A percentile compares a stretch with the other conserved stretches of the same genome.
Conservation (phyloP, 2,888 invertebrate species). For the Merodon equestris region DNA sequence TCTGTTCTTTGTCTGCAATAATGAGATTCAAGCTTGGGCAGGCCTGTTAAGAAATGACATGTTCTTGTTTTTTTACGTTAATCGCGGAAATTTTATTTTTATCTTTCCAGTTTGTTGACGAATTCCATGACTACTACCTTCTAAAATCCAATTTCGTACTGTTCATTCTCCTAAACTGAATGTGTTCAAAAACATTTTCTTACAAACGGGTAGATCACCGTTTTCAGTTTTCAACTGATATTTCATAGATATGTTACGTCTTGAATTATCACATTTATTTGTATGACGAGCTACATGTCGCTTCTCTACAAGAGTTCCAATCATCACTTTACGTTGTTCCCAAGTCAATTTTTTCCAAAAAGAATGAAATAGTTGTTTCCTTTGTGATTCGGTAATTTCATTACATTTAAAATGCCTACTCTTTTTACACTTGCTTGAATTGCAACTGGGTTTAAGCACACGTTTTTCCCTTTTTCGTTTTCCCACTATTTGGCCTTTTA, state of each 20-base stretch:
- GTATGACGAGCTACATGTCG: conserved; percentile 16
- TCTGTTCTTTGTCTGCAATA: conserved; percentile 9
- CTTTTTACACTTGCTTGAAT: too few species aligned
- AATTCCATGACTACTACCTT: too few species aligned
- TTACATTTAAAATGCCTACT: too few species aligned
- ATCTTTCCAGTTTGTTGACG: conserved; percentile 8
- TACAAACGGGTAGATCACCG: too few species aligned
- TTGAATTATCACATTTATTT: conserved; percentile 27
- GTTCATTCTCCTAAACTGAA: too few species aligned
- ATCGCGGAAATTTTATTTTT: conserved; percentile 3
- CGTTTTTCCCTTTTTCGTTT: too few species aligned
- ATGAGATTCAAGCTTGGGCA: conserved; percentile 29
- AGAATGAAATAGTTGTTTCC: too few species aligned
- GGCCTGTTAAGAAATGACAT: conserved; percentile 17
- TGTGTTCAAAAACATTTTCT: too few species aligned
- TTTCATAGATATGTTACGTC: conserved; percentile 27
- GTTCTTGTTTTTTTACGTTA: conserved; percentile 20
- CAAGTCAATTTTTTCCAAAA: conserved; percentile 33
- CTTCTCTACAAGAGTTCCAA: conserved; percentile 27
- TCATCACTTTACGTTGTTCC: conserved; percentile 24
- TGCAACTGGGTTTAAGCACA: too few species aligned
- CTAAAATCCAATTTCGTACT: conserved; percentile 29
- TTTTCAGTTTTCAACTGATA: conserved; percentile 34
- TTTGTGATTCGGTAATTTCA: too few species aligned
- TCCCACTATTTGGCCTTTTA: too few species aligned